A percentile compares a stretch with the other conserved stretches of the same genome.
Evolutionary conservation across 2,888 invertebrate genomes (phyloP).

Genomic region (Seladonia tumulorum): DNA sequence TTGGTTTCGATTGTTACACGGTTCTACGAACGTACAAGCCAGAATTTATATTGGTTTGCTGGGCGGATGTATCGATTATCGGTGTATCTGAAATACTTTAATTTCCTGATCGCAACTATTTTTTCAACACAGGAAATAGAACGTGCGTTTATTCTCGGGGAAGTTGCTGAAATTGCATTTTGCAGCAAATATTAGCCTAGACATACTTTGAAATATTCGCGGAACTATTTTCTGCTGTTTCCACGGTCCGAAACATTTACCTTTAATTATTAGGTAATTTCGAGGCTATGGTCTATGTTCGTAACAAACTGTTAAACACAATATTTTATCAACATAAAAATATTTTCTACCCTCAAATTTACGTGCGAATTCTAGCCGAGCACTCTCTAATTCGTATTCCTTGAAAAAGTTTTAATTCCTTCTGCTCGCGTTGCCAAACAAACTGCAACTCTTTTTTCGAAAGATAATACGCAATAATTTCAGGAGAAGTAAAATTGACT

Average conservation of each 20-base stretch:
- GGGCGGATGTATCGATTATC: neutral
- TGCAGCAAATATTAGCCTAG: neutral
- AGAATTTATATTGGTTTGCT: neutral
- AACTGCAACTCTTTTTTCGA: neutral
- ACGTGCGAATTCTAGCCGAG: no score
- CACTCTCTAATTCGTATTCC: neutral
- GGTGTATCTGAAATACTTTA: neutral
- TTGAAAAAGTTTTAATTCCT: neutral
- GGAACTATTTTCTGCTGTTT: neutral
- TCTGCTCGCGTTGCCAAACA: neutral
- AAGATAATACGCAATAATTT: neutral
- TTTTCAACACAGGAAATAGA: neutral
- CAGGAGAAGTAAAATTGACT: neutral
- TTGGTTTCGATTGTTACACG: neutral
- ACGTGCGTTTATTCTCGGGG: neutral
- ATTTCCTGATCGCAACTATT: neutral
- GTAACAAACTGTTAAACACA: no score
- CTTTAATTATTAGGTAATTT: no score
- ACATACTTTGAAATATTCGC: neutral
- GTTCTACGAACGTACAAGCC: neutral
- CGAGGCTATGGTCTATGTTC: no score
- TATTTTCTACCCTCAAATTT: no score
- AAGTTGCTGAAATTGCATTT: neutral
- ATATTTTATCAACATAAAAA: no score
- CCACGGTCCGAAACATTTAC: no score